These are phyloP conservation scores for Nipponacmea schrenckii DNA, from an alignment of 2,888 invertebrate species.

Conservation along the genomic window DNA sequence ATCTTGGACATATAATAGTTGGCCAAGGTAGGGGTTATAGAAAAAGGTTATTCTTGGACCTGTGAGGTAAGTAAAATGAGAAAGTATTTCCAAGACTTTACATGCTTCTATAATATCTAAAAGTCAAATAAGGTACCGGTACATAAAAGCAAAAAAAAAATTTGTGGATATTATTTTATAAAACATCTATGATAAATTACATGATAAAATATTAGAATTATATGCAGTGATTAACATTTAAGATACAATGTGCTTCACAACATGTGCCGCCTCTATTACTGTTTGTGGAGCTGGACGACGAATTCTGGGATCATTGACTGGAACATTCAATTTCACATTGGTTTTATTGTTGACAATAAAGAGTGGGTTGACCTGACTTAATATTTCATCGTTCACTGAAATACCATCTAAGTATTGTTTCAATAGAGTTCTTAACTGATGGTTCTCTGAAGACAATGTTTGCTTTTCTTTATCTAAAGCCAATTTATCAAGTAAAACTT, in stretches of 20 bases:
- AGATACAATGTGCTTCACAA: conserved; percentile 41
- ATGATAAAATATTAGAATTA: no score
- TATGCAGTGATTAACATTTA: no score
- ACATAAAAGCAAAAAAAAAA: no score
- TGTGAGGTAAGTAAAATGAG: no score
- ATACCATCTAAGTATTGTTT: conserved; percentile 69
- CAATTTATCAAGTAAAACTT: conserved; percentile 72
- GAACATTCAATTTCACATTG: conserved; percentile 64
- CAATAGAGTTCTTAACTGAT: conserved; percentile 66
- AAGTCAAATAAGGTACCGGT: no score
- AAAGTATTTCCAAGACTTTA: no score
- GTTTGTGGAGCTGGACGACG: conserved; percentile 53
- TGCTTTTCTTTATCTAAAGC: conserved; percentile 69
- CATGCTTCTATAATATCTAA: no score
- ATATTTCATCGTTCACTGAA: conserved; percentile 68
- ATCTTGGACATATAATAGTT: no score
- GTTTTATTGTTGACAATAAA: conserved; percentile 67
- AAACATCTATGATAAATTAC: no score
- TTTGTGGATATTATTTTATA: no score
- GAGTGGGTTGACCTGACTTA: conserved; percentile 67
- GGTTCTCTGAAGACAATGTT: conserved; percentile 73
- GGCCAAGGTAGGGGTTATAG: no score
- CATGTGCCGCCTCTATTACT: conserved; percentile 58
- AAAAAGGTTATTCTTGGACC: no score
- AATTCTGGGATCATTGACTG: conserved; percentile 60